Percentiles rank a stretch among this genome's conserved stretches.
Conservation (phyloP, 2,797 vertebrate species). For the Rhinoraja longicauda region DNA sequence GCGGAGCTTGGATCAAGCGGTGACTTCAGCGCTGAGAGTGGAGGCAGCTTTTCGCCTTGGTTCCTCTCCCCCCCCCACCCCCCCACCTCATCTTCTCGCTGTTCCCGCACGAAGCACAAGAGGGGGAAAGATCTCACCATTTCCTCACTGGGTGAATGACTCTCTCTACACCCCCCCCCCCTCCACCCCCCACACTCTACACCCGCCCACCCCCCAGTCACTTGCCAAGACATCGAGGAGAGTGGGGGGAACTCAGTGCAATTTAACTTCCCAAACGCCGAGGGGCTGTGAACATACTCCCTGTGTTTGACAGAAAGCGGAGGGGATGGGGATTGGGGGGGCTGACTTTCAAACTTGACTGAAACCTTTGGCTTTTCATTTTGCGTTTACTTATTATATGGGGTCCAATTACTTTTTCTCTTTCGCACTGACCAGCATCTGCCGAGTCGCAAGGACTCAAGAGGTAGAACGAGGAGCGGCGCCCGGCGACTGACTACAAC, state of each 20-base stretch:
- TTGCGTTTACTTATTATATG: background rate
- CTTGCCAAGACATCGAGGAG: background rate
- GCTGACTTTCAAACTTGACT: slow-evolving; percentile 41
- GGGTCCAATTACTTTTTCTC: background rate
- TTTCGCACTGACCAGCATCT: background rate
- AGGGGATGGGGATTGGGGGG: slow-evolving; percentile 45
- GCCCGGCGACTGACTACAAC: background rate
- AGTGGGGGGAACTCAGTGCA: background rate
- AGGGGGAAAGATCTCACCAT: background rate
- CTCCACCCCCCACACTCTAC: too few relatives aligned
- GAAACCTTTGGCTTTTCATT: background rate
- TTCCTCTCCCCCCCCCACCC: too few relatives aligned
- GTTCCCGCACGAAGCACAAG: background rate
- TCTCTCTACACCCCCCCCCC: too few relatives aligned
- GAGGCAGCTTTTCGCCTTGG: background rate
- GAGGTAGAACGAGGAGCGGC: background rate
- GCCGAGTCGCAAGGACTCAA: background rate
- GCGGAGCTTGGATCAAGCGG: background rate
- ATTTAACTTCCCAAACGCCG: slow-evolving; percentile 2
- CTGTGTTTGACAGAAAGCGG: slow-evolving; percentile 48
- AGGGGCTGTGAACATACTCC: slow-evolving; percentile 43
- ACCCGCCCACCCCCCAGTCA: background rate
- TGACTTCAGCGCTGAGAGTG: background rate
- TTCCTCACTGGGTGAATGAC: background rate
- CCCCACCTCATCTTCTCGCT: background rate